Evolutionary conservation across 2,113 vertebrate genomes (phyloP).

Genomic region (Girardinichthys multiradiatus): DNA sequence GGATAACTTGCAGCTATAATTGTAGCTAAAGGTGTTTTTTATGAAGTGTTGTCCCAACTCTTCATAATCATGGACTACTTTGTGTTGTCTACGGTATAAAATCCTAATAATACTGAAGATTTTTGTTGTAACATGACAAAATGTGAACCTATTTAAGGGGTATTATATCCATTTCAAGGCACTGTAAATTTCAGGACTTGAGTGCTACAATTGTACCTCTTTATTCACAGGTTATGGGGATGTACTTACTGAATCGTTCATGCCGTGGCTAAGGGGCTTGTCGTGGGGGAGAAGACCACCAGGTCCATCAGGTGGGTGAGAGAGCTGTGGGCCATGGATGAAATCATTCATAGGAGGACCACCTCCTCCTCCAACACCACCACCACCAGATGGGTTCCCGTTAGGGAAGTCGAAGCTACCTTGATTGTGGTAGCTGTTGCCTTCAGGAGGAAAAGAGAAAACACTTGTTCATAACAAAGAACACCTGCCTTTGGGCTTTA

Average conservation of each 20-base stretch:
- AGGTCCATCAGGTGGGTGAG: conserved; percentile 95
- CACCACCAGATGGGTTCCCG: conserved; percentile 88
- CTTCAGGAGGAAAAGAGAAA: conserved; percentile 73
- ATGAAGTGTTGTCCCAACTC: too few species aligned
- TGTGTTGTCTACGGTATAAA: neutral
- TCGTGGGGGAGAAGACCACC: conserved; percentile 91
- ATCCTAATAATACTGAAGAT: neutral
- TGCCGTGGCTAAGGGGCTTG: conserved; percentile 94
- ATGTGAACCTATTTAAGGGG: too few species aligned
- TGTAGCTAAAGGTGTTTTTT: neutral
- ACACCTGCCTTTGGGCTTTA: conserved; percentile 19
- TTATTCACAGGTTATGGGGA: neutral
- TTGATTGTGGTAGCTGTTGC: conserved; percentile 96
- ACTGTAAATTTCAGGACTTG: neutral
- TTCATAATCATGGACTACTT: neutral
- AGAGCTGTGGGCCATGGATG: conserved; percentile 97
- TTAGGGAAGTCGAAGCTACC: conserved; percentile 98
- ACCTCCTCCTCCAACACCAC: conserved; percentile 66
- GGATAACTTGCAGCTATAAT: neutral
- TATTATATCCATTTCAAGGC: neutral
- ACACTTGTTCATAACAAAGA: neutral
- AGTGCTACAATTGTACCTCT: too few species aligned
- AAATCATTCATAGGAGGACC: conserved; percentile 94
- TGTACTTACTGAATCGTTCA: conserved; percentile 93
- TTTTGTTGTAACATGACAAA: neutral